These are phyloP conservation scores for Scaptodrosophila latifasciaeformis DNA, from an alignment of 2,888 invertebrate genomes.

Conservation along the genomic window DNA sequence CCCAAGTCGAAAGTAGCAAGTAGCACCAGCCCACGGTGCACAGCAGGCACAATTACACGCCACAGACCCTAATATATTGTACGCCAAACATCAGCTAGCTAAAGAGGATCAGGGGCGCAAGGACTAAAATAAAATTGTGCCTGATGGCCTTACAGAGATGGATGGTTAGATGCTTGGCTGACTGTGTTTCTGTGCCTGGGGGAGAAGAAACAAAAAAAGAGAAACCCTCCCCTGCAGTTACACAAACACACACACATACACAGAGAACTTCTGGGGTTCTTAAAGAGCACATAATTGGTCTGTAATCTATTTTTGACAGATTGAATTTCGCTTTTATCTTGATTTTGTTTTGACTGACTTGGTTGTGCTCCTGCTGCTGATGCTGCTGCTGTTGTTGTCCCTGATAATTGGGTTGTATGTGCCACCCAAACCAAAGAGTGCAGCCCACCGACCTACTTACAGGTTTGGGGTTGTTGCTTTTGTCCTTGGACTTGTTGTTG, in stretches of 20 bases:
- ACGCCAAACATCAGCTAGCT: conserved; percentile 40
- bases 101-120: conserved; percentile 17
- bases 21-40: conserved; percentile 18
- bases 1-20: conserved; percentile 24
- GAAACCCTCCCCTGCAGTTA: conserved; percentile 45
- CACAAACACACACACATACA: too few species aligned
- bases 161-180: conserved; percentile 19
- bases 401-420: conserved; percentile 68
- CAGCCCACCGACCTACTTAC: conserved; percentile 27
- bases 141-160: conserved; percentile 62
- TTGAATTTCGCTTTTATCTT: conserved; percentile 76
- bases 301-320: conserved; percentile 76
- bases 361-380: conserved; percentile 40
- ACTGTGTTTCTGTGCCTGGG: background rate
- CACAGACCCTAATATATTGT: conserved; percentile 57
- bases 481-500: conserved; percentile 36
- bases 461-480: conserved; percentile 15
- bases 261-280: conserved; percentile 40
- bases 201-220: conserved; percentile 6
- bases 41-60: conserved; percentile 64
- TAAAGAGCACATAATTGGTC: conserved; percentile 75
- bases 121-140: conserved; percentile 46
- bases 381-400: conserved; percentile 23
- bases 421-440: conserved; percentile 34
- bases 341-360: conserved; percentile 75